A percentile compares a stretch with the other conserved stretches of the same genome.
Evolutionary conservation across 2,113 vertebrate genomes (phyloP).

Genomic region (Ophiodon elongatus): DNA sequence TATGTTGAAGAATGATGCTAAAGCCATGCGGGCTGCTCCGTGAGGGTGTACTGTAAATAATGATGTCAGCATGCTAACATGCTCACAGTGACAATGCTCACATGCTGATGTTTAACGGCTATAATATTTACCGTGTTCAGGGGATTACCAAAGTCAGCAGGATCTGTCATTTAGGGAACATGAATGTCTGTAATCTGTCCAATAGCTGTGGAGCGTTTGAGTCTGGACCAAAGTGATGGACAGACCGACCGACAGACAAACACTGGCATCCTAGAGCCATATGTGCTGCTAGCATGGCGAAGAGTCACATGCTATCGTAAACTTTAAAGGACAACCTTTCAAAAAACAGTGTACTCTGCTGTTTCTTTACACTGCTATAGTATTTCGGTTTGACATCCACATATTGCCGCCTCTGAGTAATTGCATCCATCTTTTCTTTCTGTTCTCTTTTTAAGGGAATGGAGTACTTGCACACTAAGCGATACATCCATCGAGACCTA

Average conservation of each 20-base stretch:
- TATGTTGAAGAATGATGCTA: neutral
- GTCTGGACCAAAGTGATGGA: neutral
- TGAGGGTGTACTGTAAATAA: no score
- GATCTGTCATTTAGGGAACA: no score
- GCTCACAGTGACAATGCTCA: neutral
- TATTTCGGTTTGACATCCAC: neutral
- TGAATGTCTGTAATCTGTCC: neutral
- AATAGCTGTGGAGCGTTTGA: neutral
- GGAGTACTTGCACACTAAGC: conserved; percentile 91
- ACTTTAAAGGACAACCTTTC: neutral
- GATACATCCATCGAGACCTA: conserved; percentile 93
- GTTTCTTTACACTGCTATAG: neutral
- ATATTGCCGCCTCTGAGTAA: neutral
- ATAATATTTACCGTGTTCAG: no score
- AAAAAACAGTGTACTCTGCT: neutral
- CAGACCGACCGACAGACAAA: neutral
- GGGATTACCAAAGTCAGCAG: no score
- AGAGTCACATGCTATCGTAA: neutral
- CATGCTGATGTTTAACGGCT: no score
- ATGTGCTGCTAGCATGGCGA: neutral
- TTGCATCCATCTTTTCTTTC: neutral
- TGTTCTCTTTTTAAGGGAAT: conserved; percentile 86
- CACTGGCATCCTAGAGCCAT: neutral
- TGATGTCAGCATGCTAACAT: neutral
- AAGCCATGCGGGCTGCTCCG: neutral